Conservation (phyloP, 37 sponge, comb jelly and placozoan species). For the Hormiphora californensis region DNA sequence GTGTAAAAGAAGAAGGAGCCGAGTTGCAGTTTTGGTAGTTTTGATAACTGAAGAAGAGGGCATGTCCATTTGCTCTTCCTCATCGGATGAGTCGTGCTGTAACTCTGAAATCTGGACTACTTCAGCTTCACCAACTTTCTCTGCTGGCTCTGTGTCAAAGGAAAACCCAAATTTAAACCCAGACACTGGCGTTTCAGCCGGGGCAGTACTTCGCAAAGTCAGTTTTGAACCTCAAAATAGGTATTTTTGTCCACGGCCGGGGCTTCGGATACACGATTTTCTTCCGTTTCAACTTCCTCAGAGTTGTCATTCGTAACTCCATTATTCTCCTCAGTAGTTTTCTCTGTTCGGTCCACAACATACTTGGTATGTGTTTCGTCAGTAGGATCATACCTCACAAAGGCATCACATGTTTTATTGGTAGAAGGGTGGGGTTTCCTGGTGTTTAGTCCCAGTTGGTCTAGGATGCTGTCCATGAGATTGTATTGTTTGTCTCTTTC, state of each 20-base stretch:
- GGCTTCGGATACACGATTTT: background rate
- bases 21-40: background rate
- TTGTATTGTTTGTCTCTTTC: background rate
- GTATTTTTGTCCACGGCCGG: conserved; percentile 14
- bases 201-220: background rate
- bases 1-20: background rate
- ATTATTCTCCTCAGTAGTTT: background rate
- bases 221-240: conserved; percentile 36
- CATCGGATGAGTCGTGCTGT: conserved; percentile 38
- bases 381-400: conserved; percentile 30
- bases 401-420: background rate
- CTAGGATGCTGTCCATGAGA: background rate
- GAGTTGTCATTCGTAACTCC: too few relatives aligned
- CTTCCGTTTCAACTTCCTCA: background rate
- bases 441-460: background rate
- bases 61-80: background rate
- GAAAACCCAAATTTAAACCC: background rate
- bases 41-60: background rate
- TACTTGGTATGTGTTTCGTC: background rate
- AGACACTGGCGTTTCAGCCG: background rate
- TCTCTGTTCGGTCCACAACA: background rate
- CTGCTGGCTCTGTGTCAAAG: background rate
- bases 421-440: background rate
- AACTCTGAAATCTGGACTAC: conserved; percentile 13
- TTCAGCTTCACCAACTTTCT: background rate